Percentiles rank a stretch among this genome's conserved stretches.
phyloP scores from a whole-genome alignment of 2,113 vertebrate genomes.

The Zosterops hypoxanthus region DNA sequence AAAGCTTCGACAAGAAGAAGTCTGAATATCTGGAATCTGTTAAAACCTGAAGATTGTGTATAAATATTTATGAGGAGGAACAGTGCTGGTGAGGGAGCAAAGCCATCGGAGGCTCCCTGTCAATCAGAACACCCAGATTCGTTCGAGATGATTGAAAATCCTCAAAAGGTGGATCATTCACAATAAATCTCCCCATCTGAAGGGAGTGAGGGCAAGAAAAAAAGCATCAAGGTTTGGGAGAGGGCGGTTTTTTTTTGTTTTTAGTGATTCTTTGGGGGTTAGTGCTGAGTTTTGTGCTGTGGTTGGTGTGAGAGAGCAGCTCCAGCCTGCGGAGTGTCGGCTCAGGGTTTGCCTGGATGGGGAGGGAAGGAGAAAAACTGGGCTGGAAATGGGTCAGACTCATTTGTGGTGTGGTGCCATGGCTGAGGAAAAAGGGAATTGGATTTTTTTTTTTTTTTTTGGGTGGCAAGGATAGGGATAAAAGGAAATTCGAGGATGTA shows the following conservation, averaged over 20 bases:
- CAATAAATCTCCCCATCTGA: neutral
- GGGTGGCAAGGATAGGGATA: too few species aligned
- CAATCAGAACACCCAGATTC: neutral
- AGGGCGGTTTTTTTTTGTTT: rapidly evolving
- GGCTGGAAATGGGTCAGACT: neutral
- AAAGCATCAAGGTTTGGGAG: neutral
- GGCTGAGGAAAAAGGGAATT: neutral
- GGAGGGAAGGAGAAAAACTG: too few species aligned
- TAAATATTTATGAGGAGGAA: conserved; percentile 37
- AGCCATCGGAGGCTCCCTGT: neutral
- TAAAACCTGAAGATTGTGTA: neutral
- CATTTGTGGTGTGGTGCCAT: neutral
- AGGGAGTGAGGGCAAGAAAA: neutral
- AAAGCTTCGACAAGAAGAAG: neutral
- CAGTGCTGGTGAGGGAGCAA: neutral
- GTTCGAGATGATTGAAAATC: neutral
- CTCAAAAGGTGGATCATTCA: neutral
- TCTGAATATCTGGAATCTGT: neutral
- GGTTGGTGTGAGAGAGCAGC: neutral
- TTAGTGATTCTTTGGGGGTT: neutral
- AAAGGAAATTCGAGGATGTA: neutral
- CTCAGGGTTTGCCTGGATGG: too few species aligned
- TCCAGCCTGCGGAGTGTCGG: rapidly evolving
- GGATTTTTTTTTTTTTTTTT: rapidly evolving
- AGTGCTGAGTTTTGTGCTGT: neutral